Evolutionary conservation across 1,140 invertebrate species (phyloP), one percentile per base, ranked within the genome.

Genomic region (Palaemon carinicauda): DNA sequence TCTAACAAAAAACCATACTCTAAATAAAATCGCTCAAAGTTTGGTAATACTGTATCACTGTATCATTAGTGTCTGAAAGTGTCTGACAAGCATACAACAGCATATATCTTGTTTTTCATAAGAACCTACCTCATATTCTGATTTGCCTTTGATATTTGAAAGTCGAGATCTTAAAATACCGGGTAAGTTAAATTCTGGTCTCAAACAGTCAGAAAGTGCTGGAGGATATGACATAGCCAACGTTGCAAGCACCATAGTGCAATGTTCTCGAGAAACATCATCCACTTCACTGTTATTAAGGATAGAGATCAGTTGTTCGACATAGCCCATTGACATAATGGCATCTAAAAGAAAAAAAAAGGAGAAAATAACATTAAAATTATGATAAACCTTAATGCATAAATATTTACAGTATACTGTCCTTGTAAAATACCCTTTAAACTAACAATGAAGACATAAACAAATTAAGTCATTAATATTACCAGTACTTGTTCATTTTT

Each of bases 261-360:
- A 88, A 89, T 94, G 93, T 90, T 94, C 94, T 84, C 94, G 93
- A 50, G 88, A 91, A 65, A 80, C 80, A 60, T 33, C 31, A 12
- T 90, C 88, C 19, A 91, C 89, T 80, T 93, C 91, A 87, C 92
- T 91, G 31, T 86, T 87, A 73, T 90, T 91, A 41, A 94, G 90
- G 51, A 94, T 90, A 56, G 91, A 92, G 15, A 92, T 91, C 9
- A 93, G 89, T 90, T 94, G 93, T 78, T 94, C 93, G 17, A 94
- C 91, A 69, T 94, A 91, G 19, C 94, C 94, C 92, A 94, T 94
- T 86, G 93, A 93, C 81, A 93, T 91, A 17, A 94, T 89, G 12
- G 90, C 90, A 89, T 92, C 92, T 92, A 89, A 73, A 88, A 89
- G 31, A 77, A 81, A 29, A 1, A 56, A 21, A 83, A 82, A 12